Conservation (phyloP, 2,113 vertebrate genomes). For the Regulus satrapa region DNA sequence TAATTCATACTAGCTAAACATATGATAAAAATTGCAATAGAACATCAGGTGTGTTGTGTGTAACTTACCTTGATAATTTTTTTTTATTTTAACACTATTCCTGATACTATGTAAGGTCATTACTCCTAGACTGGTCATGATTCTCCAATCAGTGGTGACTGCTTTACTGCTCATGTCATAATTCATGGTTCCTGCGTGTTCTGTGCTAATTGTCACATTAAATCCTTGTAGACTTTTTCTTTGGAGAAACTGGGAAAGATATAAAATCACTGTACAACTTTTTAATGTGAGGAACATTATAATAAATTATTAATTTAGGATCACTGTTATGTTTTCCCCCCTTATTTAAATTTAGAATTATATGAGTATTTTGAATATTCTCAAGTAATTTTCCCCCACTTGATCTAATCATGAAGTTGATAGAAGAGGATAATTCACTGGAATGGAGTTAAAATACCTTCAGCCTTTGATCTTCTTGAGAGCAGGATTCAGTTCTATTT, state of each 20-base stretch:
- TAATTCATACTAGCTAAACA: neutral
- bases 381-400: neutral
- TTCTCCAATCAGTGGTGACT: neutral
- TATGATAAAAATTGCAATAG: neutral
- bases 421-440: neutral
- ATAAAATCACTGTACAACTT: neutral
- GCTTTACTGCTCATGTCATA: neutral
- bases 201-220: neutral
- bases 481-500: neutral
- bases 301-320: neutral
- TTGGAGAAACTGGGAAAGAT: neutral
- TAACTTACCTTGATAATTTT: neutral
- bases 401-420: neutral
- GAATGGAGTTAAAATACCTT: neutral
- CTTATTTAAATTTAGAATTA: neutral
- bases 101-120: neutral
- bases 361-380: neutral
- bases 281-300: neutral
- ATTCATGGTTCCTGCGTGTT: neutral
- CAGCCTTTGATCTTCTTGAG: neutral
- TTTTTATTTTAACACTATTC: neutral
- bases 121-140: neutral
- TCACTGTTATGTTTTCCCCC: neutral
- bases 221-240: neutral
- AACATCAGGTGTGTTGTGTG: neutral